phyloP scores from a whole-genome alignment of 2,797 vertebrate genomes.

The Tenualosa ilisha region DNA sequence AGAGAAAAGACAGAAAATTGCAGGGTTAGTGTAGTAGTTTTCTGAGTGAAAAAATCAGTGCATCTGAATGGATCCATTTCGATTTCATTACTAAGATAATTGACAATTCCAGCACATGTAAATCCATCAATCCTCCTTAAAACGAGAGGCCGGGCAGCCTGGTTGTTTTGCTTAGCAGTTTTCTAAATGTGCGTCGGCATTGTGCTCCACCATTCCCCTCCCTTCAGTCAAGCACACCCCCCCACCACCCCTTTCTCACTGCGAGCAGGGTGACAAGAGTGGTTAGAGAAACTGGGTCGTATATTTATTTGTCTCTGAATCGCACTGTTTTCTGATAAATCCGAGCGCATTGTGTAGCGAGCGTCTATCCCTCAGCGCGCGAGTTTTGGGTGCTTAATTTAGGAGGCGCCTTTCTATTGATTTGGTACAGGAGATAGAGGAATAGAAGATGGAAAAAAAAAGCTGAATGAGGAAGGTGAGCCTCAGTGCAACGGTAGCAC shows the following conservation, averaged over 20 bases:
- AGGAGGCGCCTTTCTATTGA: constrained; percentile 24
- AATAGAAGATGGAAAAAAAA: constrained; percentile 19
- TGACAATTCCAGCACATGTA: constrained; percentile 63
- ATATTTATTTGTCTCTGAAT: constrained; percentile 34
- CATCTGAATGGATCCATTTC: constrained; percentile 53
- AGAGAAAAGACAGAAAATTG: not conserved
- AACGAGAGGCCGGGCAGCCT: constrained; percentile 24
- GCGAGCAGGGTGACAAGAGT: constrained; percentile 33
- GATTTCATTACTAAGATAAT: constrained; percentile 66
- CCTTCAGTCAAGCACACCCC: constrained; percentile 45
- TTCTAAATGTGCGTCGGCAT: constrained; percentile 37
- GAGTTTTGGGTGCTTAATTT: constrained; percentile 29
- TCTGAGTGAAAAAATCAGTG: constrained; percentile 19
- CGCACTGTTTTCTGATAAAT: constrained; percentile 28
- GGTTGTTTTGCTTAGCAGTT: constrained; percentile 41
- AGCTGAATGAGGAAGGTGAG: constrained; percentile 10
- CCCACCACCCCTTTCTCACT: constrained; percentile 11
- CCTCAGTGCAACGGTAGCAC: not conserved
- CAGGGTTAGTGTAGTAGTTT: not conserved
- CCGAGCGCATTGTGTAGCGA: constrained; percentile 4
- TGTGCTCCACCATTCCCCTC: constrained; percentile 43
- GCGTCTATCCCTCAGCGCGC: not conserved
- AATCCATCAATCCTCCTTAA: constrained; percentile 60
- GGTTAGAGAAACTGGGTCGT: constrained; percentile 44
- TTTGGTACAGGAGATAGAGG: constrained; percentile 5